phyloP scores from a whole-genome alignment of 2,888 invertebrate genomes.

The Callinectes sapidus region DNA sequence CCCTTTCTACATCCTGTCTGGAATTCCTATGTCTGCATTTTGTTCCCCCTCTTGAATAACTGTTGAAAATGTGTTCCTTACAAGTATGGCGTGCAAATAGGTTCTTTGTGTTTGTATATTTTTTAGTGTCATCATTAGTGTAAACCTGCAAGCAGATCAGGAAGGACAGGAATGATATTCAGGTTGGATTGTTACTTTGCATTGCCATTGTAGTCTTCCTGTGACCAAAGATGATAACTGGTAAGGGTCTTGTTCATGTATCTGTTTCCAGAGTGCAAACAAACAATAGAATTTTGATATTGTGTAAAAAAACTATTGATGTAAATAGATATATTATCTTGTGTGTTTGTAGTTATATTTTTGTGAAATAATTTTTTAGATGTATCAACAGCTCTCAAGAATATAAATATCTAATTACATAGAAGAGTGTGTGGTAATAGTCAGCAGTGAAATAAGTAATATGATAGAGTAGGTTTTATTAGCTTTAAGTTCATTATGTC shows the following conservation, averaged over 20 bases:
- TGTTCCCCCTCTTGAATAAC: background rate
- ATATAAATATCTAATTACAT: background rate
- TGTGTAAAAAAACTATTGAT: background rate
- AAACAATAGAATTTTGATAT: background rate
- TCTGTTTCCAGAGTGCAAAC: constrained; percentile 13
- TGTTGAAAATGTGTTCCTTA: background rate
- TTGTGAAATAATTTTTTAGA: background rate
- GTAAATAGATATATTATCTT: background rate
- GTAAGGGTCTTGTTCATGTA: background rate
- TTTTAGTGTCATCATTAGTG: background rate
- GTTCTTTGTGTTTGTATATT: background rate
- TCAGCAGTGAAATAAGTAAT: background rate
- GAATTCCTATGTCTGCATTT: background rate
- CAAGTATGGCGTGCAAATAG: background rate
- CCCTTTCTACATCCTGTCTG: background rate
- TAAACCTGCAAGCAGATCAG: background rate
- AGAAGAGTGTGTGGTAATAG: background rate
- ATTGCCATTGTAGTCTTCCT: background rate
- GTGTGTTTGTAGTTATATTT: constrained; percentile 25
- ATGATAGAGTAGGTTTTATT: background rate
- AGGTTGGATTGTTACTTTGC: background rate
- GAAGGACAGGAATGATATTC: constrained; percentile 6
- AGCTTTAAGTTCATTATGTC: constrained; percentile 5
- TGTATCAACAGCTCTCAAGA: background rate
- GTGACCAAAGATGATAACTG: constrained; percentile 10